Conservation (phyloP, 2,888 invertebrate genomes). For the Tupiocoris notatus region DNA sequence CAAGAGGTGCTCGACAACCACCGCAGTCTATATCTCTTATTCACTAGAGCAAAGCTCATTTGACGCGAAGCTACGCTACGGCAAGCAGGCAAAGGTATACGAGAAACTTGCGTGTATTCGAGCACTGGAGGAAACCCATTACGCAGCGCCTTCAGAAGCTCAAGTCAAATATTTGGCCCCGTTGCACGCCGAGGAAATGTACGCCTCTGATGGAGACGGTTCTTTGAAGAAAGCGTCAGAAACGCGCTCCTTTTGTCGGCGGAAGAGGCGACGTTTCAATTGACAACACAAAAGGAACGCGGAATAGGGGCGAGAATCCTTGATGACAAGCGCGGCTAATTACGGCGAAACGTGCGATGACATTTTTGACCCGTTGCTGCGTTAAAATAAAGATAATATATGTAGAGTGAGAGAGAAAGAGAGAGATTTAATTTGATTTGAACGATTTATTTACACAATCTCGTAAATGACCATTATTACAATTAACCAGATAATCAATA, state of each 20-base stretch:
- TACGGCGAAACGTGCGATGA: too few species aligned
- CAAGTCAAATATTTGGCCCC: neutral
- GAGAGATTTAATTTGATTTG: too few species aligned
- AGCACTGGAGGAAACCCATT: neutral
- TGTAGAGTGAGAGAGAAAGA: too few species aligned
- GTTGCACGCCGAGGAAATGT: neutral
- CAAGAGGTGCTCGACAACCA: neutral
- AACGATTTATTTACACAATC: too few species aligned
- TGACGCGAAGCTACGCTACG: too few species aligned
- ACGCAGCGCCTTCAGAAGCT: neutral
- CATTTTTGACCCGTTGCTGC: too few species aligned
- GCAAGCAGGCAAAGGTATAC: neutral
- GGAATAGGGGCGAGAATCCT: too few species aligned
- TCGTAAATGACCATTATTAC: too few species aligned
- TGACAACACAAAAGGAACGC: neutral
- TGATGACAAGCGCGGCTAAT: too few species aligned
- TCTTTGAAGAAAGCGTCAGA: neutral
- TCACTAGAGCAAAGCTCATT: neutral
- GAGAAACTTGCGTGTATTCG: neutral
- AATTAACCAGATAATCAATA: too few species aligned
- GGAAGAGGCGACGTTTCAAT: neutral
- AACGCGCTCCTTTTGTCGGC: neutral
- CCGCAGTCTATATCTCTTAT: neutral
- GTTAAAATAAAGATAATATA: too few species aligned
- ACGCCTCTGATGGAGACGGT: neutral